phyloP scores from a whole-genome alignment of 2,797 vertebrate species.

The Acropternis orthonyx region DNA sequence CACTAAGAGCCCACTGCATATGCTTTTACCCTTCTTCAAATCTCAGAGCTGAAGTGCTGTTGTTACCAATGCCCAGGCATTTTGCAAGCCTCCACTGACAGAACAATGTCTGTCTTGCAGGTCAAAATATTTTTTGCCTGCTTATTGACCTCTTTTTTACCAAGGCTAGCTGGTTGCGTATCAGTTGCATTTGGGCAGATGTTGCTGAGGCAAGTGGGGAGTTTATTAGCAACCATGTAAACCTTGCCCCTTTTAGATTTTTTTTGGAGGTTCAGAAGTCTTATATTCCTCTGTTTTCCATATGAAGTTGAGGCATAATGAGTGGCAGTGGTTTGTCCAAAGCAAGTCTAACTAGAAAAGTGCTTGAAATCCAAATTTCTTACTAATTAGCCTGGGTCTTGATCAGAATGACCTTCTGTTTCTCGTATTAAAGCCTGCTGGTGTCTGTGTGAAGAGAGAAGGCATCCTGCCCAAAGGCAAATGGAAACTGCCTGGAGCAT shows the following conservation, averaged over 20 bases:
- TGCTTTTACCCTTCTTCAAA: background rate
- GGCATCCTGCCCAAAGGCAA: background rate
- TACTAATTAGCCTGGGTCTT: background rate
- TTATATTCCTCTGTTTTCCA: background rate
- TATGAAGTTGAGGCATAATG: background rate
- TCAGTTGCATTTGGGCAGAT: fast-evolving
- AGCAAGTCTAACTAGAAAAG: background rate
- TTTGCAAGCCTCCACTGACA: background rate
- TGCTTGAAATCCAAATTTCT: background rate
- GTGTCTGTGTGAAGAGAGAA: background rate
- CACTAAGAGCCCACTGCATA: background rate
- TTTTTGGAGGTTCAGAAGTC: background rate
- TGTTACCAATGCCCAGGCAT: background rate
- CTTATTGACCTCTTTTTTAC: background rate
- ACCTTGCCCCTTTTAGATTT: background rate
- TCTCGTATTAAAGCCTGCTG: background rate
- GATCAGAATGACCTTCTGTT: background rate
- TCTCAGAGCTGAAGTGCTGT: background rate
- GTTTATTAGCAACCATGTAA: background rate
- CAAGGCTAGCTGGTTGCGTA: background rate
- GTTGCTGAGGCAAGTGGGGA: background rate
- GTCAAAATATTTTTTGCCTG: background rate
- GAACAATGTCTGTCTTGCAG: background rate
- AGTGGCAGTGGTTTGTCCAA: background rate
- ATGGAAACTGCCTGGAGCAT: background rate